A percentile compares a stretch with the other conserved stretches of the same genome.
phyloP scores from a whole-genome alignment of 2,888 invertebrate genomes.

The Lamproptera curius region DNA sequence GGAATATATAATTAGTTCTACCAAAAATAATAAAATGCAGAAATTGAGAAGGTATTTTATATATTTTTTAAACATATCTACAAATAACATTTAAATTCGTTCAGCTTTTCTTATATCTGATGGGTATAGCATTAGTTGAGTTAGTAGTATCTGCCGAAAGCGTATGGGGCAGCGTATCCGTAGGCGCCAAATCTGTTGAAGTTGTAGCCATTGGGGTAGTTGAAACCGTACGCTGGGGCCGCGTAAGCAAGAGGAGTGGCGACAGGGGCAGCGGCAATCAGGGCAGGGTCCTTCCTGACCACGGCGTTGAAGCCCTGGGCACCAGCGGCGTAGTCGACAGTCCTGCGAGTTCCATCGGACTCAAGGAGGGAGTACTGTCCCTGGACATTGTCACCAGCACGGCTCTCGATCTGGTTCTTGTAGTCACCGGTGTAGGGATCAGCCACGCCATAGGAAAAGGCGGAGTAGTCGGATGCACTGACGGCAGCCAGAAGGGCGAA shows the following conservation, averaged over 20 bases:
- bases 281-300: slow-evolving; percentile 70
- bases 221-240: slow-evolving; percentile 29
- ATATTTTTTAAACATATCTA: too few species aligned
- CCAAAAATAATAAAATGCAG: too few species aligned
- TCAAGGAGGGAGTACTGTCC: slow-evolving; percentile 76
- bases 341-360: slow-evolving; percentile 73
- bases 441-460: slow-evolving; percentile 75
- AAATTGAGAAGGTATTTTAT: too few species aligned
- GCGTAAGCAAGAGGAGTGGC: too few species aligned
- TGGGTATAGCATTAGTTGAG: too few species aligned
- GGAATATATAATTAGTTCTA: too few species aligned
- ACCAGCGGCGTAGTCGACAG: slow-evolving; percentile 77
- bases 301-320: slow-evolving; percentile 78
- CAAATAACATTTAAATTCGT: too few species aligned
- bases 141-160: slow-evolving; percentile 41
- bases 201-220: slow-evolving; percentile 39
- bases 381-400: slow-evolving; percentile 68
- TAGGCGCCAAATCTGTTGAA: slow-evolving; percentile 49
- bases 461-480: slow-evolving; percentile 46
- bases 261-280: slow-evolving; percentile 38
- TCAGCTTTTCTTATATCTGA: too few species aligned
- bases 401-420: slow-evolving; percentile 73
- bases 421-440: slow-evolving; percentile 76
- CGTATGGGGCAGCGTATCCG: slow-evolving; percentile 31
- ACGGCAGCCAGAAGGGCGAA: slow-evolving; percentile 46